Conservation (phyloP, 2,888 invertebrate genomes). For the Rhagonycha fulva region DNA sequence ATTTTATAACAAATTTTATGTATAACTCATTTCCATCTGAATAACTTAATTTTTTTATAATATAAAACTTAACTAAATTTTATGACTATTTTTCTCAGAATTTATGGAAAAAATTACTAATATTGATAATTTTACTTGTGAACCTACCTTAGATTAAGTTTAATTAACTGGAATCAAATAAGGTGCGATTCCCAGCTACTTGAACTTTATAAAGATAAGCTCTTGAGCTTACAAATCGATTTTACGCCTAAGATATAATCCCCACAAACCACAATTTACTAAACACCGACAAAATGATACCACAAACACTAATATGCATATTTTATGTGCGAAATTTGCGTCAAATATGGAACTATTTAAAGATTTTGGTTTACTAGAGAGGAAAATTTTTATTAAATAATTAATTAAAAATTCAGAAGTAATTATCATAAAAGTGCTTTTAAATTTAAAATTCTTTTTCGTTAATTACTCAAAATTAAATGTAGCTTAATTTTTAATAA, state of each 20-base stretch:
- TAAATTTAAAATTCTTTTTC: neutral
- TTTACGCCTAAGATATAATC: neutral
- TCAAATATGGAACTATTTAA: neutral
- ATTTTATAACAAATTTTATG: no score
- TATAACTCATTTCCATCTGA: no score
- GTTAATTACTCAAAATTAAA: neutral
- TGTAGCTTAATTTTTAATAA: neutral
- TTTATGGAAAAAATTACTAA: no score
- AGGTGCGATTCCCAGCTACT: neutral
- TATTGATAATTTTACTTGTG: neutral
- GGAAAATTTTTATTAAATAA: neutral
- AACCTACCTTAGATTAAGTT: neutral
- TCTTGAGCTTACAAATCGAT: neutral
- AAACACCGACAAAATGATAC: neutral
- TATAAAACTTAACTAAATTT: no score
- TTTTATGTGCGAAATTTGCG: neutral
- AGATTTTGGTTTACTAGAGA: neutral
- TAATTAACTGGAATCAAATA: neutral
- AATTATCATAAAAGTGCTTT: neutral
- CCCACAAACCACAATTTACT: neutral
- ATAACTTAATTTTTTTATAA: no score
- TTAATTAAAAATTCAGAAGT: neutral
- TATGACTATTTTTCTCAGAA: no score
- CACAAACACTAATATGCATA: neutral
- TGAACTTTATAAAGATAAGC: neutral